Evolutionary conservation across 2,888 invertebrate genomes (phyloP).

Genomic region (Pyrgus malvae): DNA sequence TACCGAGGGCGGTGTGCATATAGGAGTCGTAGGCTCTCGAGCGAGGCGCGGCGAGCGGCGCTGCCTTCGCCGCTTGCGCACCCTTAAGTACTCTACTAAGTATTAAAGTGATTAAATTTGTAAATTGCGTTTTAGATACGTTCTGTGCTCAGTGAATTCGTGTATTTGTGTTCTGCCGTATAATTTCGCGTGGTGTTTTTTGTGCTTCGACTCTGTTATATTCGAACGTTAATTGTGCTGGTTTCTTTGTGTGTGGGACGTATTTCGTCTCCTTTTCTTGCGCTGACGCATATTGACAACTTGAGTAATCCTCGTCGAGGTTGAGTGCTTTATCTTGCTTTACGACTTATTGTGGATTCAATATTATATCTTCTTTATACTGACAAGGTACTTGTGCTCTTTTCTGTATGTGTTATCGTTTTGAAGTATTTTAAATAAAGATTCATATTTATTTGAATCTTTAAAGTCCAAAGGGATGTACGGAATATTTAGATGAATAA

Average conservation of each 20-base stretch:
- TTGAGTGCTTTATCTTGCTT: slow-evolving; percentile 56
- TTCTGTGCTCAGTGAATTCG: slow-evolving; percentile 55
- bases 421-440: background rate
- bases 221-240: slow-evolving; percentile 50
- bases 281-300: slow-evolving; percentile 51
- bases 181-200: slow-evolving; percentile 46
- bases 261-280: slow-evolving; percentile 49
- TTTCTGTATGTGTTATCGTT: too few relatives aligned
- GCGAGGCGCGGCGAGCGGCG: slow-evolving; percentile 63
- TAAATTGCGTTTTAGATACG: slow-evolving; percentile 54
- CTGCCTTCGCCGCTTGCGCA: slow-evolving; percentile 74
- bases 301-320: slow-evolving; percentile 54
- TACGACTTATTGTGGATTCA: slow-evolving; percentile 35
- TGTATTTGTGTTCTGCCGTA: slow-evolving; percentile 58
- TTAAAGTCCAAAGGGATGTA: too few relatives aligned
- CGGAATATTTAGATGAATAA: slow-evolving; percentile 4
- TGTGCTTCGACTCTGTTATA: slow-evolving; percentile 40
- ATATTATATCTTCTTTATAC: too few relatives aligned
- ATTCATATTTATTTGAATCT: too few relatives aligned
- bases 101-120: slow-evolving; percentile 61
- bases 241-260: slow-evolving; percentile 69
- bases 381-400: too few relatives aligned
- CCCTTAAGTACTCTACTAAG: slow-evolving; percentile 44
- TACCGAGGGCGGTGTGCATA: slow-evolving; percentile 73
- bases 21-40: slow-evolving; percentile 66